These are phyloP conservation scores for Apistogramma diplotaenia DNA, from an alignment of 2,113 vertebrate species.

Conservation along the genomic window DNA sequence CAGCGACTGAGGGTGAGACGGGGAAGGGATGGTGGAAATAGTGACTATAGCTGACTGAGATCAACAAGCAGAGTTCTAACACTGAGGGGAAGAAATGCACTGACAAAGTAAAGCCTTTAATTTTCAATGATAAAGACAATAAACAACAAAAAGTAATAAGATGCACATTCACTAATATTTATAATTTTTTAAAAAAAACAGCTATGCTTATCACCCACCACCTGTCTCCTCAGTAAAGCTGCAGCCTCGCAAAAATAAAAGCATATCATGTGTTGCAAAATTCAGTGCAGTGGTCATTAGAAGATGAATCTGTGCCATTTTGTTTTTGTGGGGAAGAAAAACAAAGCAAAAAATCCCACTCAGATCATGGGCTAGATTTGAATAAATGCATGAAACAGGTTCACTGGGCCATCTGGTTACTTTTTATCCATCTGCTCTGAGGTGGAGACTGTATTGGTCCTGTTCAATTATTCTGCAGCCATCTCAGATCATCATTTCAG, in stretches of 20 bases:
- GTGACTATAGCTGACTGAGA: neutral
- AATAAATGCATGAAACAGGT: conserved; percentile 51
- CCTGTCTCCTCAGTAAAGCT: conserved; percentile 20
- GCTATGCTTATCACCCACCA: neutral
- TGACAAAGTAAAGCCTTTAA: neutral
- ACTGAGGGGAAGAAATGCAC: neutral
- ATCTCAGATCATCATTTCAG: conserved; percentile 29
- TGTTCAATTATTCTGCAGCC: conserved; percentile 29
- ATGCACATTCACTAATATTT: neutral
- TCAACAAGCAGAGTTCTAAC: neutral
- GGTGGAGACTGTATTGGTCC: neutral
- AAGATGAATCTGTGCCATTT: conserved; percentile 49
- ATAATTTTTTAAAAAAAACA: neutral
- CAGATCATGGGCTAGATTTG: conserved; percentile 10
- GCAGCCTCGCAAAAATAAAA: neutral
- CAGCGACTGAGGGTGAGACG: neutral
- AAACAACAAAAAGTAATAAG: neutral
- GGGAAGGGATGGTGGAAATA: neutral
- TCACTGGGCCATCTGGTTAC: conserved; percentile 53
- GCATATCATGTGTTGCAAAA: conserved; percentile 28
- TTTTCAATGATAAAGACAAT: neutral
- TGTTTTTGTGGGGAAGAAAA: conserved; percentile 20
- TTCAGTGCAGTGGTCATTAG: conserved; percentile 46
- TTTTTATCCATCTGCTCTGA: conserved; percentile 29
- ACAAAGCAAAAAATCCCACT: neutral